Percentiles rank a stretch among this genome's conserved stretches.
Evolutionary conservation across 1,140 invertebrate species (phyloP).

Genomic region (Drosophila athabasca): DNA sequence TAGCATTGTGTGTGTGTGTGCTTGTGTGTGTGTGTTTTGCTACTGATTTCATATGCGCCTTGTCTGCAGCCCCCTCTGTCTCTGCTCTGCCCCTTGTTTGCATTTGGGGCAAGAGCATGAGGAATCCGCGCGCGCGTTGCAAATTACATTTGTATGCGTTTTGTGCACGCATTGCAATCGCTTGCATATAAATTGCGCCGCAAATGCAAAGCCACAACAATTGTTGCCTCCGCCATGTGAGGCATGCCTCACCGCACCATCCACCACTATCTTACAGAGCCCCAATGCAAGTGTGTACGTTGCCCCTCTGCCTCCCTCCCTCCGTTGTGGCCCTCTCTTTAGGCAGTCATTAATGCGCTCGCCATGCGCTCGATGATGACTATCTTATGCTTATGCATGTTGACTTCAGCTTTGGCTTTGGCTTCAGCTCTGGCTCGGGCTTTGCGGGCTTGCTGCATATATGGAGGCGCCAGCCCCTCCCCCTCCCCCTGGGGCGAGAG

Average conservation of each 20-base stretch:
- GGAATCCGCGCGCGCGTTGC: constrained; percentile 39
- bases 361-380: constrained; percentile 65
- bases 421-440: background rate
- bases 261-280: background rate
- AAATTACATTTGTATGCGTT: constrained; percentile 82
- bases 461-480: too few relatives aligned
- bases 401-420: constrained; percentile 25
- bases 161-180: constrained; percentile 79
- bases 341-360: constrained; percentile 74
- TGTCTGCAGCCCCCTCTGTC: constrained; percentile 44
- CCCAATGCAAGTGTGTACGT: background rate
- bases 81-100: constrained; percentile 53
- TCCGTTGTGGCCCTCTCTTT: constrained; percentile 4
- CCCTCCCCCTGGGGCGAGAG: background rate
- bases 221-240: constrained; percentile 27
- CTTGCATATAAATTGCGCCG: constrained; percentile 78
- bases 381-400: constrained; percentile 76
- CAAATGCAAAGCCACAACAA: constrained; percentile 80
- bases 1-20: constrained; percentile 32
- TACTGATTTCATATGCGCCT: constrained; percentile 75
- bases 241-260: background rate
- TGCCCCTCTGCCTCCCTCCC: background rate
- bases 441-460: constrained; percentile 1
- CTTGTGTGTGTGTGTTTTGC: constrained; percentile 40
- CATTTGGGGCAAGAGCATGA: constrained; percentile 60